Conservation (phyloP, 2,797 vertebrate species). For the Acanthornis magna region DNA sequence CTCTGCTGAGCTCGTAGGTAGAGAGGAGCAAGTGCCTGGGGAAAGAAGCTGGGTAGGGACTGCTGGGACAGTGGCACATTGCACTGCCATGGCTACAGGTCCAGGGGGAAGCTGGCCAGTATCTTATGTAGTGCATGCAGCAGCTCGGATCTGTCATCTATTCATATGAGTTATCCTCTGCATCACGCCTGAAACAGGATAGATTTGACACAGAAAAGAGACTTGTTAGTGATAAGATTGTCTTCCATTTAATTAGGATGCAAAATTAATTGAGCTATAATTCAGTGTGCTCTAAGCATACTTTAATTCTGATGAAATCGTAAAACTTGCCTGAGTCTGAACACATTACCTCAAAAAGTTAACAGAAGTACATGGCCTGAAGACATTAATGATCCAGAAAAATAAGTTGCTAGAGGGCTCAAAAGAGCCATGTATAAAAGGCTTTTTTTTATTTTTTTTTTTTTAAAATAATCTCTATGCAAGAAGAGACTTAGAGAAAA, state of each 20-base stretch:
- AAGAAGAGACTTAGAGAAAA: not conserved
- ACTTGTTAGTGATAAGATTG: not conserved
- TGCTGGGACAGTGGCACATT: not conserved
- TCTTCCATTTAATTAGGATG: not conserved
- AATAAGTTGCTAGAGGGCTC: not conserved
- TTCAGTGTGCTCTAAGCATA: not conserved
- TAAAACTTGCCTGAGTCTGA: constrained; percentile 4
- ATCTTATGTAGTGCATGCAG: not conserved
- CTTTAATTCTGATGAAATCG: not conserved
- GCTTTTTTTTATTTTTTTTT: not conserved
- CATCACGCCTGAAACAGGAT: not conserved
- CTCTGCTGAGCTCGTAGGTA: not conserved
- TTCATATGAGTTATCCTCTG: not conserved
- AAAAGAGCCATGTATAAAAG: not conserved
- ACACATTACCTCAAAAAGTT: not conserved
- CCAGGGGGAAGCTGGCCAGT: not conserved
- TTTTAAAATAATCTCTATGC: not conserved
- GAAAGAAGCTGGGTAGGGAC: not conserved
- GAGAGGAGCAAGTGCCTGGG: not conserved
- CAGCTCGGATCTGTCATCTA: not conserved
- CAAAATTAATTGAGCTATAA: constrained; percentile 21
- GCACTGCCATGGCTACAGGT: not conserved
- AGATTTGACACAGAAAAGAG: not conserved
- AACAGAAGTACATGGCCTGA: not conserved
- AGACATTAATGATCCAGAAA: not conserved